Conservation (phyloP, 2,888 invertebrate species). For the Hermaeophaga mercurialis region DNA sequence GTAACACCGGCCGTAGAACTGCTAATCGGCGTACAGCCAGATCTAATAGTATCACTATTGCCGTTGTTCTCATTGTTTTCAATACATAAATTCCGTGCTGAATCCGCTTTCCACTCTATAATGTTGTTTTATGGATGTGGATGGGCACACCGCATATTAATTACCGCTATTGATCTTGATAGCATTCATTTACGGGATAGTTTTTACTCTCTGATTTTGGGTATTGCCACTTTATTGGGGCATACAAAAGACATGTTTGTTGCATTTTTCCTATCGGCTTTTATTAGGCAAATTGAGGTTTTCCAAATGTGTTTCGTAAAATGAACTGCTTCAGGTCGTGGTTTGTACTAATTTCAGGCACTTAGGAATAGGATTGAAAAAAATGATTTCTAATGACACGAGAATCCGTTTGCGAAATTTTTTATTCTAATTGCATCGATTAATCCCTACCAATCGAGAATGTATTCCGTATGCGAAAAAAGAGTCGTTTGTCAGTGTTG, state of each 20-base stretch:
- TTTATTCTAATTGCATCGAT: no score
- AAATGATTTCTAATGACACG: no score
- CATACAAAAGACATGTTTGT: constrained; percentile 1
- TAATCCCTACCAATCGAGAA: no score
- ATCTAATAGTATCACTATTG: constrained; percentile 43
- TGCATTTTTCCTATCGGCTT: neutral
- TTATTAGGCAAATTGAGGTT: neutral
- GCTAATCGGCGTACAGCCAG: constrained; percentile 35
- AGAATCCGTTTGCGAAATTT: no score
- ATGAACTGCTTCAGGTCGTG: no score
- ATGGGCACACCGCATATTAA: constrained; percentile 44
- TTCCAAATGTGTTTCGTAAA: no score
- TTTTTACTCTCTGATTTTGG: constrained; percentile 20
- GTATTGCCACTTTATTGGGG: constrained; percentile 11
- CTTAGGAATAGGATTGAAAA: no score
- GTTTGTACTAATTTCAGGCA: no score
- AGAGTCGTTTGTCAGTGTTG: no score
- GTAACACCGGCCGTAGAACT: constrained; percentile 23
- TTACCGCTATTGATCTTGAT: constrained; percentile 41
- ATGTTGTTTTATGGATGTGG: constrained; percentile 44
- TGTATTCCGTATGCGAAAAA: no score
- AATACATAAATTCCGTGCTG: constrained; percentile 51
- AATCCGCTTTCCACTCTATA: constrained; percentile 47
- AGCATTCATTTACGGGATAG: constrained; percentile 26
- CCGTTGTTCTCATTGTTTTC: constrained; percentile 52